Base-by-base conservation (phyloP, 2,797 vertebrate species). In the Potorous gilbertii region DNA sequence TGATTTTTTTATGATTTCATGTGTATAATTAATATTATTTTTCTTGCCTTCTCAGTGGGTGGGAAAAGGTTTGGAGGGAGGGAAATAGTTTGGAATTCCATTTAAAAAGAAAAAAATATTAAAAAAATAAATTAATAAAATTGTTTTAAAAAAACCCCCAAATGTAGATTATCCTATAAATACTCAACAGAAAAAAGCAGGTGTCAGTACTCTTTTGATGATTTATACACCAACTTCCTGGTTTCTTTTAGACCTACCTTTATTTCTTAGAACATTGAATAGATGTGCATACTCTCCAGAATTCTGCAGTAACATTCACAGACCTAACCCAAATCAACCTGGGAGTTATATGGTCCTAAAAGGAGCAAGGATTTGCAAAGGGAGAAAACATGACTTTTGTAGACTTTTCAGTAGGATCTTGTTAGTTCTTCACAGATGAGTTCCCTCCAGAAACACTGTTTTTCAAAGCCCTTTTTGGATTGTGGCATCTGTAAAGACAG, bases 401-500 rank as follows among this genome's bases (percentile, higher is more conserved):
- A n/a, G 93, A 94, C 92, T 96, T 97, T 97, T 96, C 95, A 97
- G 5, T 4, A 92, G 57, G 87, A 96, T 40, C 56, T 10, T n/a
- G 21, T 92, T 96, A 56, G 4, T 93, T 95, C 91, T 96, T 93
- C 93, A 74, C 55, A 56, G 90, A 94, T 92, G 9, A 87, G 96
- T 97, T 97, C n/a, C 56, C 81, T 94, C 1, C 0, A 12, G 8
- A 62, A 95, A 92, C 46, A 81, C 54, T 54, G 93, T 92, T 96
- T 93, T 97, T 97, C 91, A 40, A 95, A 55, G 40, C 40, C 56
- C n/a, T 1, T 56, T 96, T 94, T 93, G 62, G 40, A 31, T 93
- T 96, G 94, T 97, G 96, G 96, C 62, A 89, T 92, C 98, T 96
- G 12, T 90, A 95, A 96, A 97, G 94, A 95, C 97, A 40, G 92